Conservation (phyloP, 2,113 vertebrate species). For the Poicephalus gulielmi region DNA sequence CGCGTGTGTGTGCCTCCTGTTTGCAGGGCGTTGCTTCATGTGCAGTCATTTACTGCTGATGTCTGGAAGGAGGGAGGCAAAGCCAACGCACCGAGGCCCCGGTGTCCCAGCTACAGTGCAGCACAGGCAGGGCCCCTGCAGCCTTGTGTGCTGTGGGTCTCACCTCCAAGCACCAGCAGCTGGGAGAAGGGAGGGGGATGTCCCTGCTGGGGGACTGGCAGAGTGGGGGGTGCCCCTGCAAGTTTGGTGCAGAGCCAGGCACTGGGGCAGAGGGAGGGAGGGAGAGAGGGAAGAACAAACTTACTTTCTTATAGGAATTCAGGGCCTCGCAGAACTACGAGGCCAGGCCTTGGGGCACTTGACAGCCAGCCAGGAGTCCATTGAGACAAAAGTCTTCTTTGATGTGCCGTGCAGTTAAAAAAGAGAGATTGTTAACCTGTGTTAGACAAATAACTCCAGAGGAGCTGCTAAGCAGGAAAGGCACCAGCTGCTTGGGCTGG, state of each 20-base stretch:
- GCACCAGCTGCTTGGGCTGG: not conserved
- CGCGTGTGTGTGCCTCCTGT: not conserved
- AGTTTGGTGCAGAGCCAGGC: not conserved
- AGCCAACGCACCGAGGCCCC: fast-evolving
- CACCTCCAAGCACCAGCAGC: not conserved
- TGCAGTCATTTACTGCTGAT: not conserved
- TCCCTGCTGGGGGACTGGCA: not conserved
- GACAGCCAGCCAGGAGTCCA: slow-evolving; percentile 64
- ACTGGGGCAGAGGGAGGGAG: not conserved
- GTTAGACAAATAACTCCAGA: slow-evolving; percentile 52
- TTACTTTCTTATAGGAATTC: slow-evolving; percentile 40
- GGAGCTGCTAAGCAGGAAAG: slow-evolving; percentile 42
- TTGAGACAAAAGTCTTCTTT: slow-evolving; percentile 71
- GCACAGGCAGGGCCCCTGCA: not conserved
- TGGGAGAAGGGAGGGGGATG: not conserved
- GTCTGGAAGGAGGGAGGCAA: not conserved
- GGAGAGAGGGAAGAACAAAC: slow-evolving; percentile 10
- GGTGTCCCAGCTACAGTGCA: not conserved
- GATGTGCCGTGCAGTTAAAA: slow-evolving; percentile 63
- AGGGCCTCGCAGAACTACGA: not conserved
- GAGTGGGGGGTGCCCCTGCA: not conserved
- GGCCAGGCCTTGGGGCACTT: slow-evolving; percentile 56
- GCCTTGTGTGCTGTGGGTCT: not conserved
- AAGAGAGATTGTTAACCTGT: slow-evolving; percentile 74
- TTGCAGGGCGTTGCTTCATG: not conserved